Base-by-base conservation (phyloP, 2,888 invertebrate genomes). In the Tenthredo distinguenda region DNA sequence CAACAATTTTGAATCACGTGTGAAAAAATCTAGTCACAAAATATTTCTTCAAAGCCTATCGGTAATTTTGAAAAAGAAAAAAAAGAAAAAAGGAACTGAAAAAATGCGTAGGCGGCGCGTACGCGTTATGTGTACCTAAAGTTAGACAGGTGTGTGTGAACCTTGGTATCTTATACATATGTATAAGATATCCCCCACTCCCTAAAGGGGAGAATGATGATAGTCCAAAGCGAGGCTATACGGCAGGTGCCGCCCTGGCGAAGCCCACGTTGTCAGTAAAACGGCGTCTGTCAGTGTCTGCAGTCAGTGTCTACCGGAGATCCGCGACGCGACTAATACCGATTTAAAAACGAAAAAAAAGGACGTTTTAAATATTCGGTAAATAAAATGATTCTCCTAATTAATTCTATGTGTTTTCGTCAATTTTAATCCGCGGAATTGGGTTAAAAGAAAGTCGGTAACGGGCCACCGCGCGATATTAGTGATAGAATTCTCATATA, bases 211-310 rank as follows among this genome's bases (percentile, higher is more conserved):
- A 55, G 77, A 74, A 77, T 55, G 77, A 77, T 77, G 77, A 77
- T 77, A 77, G 77, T 7, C 55, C 55, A 18, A 55, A 55, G 77
- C 31, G 77, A 77, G 12, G 55, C 31, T 76, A 18, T 77, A 26
- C 50, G 77, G 77, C 77, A 77, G 77, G 77, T 77, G 77, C 77
- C 47, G 81, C 81, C 34, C 81, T 40, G 50, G 62, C 58, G 81
- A 81, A 21, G 81, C 83, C 83, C 83, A 83, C 83, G 83, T 83
- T 83, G 68, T 83, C 83, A 83, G 83, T 83, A n/a, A 83, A 83
- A 83, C 83, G 65, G 68, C 68, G 83, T 83, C 68, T 83, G 68
- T 83, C 83, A 83, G 26, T 68, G 68, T 47, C 47, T 47, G 0
- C 47, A 68, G 68, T 47, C 47, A 68, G 71, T 43, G 47, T 65